A percentile compares a stretch with the other conserved stretches of the same genome.
These are phyloP conservation scores for Sanderia malayensis DNA, from an alignment of 30 jellyfish, hydroid and myxozoan species.

Conservation along the genomic window DNA sequence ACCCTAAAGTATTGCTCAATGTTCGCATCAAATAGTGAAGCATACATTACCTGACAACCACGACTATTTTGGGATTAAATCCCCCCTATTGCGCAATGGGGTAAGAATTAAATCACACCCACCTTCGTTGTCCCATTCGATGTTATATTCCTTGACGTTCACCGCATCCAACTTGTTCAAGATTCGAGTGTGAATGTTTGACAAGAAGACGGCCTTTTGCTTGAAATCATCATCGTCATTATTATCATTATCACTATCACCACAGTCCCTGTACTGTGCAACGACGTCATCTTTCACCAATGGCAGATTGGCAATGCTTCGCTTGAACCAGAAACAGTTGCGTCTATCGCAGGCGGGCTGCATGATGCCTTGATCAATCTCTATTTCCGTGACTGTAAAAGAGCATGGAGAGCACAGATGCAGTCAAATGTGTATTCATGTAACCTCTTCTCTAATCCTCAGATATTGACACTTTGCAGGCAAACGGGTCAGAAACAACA, in stretches of 20 bases:
- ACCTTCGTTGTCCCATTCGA: slow-evolving; percentile 49
- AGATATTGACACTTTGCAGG: too few species aligned
- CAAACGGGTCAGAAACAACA: too few species aligned
- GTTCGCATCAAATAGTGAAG: too few species aligned
- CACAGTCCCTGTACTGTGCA: slow-evolving; percentile 24
- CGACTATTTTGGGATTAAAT: too few species aligned
- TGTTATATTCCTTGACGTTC: slow-evolving; percentile 19
- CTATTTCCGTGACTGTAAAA: slow-evolving; percentile 59
- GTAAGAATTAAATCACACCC: too few species aligned
- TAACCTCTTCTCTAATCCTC: too few species aligned
- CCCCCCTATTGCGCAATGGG: too few species aligned
- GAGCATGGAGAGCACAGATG: too few species aligned
- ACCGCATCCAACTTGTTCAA: slow-evolving; percentile 21
- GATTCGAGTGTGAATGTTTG: slow-evolving; percentile 51
- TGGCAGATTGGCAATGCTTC: slow-evolving; percentile 41
- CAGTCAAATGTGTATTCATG: too few species aligned
- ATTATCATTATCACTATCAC: too few species aligned
- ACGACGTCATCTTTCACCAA: slow-evolving; percentile 19
- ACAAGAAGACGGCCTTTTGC: slow-evolving; percentile 6
- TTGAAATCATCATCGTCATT: slow-evolving; percentile 28
- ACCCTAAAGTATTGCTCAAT: too few species aligned
- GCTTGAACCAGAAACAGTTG: slow-evolving; percentile 52
- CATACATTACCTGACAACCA: too few species aligned
- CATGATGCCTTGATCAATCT: slow-evolving; percentile 49
- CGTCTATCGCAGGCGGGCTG: slow-evolving; percentile 10